Conservation (phyloP, 2,113 vertebrate species). For the Oenanthe oenanthe region DNA sequence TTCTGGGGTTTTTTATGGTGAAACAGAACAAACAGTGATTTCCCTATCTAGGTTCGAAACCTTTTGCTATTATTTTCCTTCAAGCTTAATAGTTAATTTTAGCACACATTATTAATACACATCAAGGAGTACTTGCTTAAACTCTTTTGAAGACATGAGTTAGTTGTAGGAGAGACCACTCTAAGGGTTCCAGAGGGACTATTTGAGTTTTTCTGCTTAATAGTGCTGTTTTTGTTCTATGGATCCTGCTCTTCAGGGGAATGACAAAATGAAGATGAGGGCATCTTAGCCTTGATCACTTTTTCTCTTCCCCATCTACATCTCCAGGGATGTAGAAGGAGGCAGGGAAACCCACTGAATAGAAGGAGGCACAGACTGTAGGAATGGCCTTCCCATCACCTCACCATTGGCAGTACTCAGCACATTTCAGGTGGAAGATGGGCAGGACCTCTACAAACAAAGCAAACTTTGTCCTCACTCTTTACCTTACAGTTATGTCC, state of each 20-base stretch:
- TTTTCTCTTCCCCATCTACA: neutral
- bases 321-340: neutral
- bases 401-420: neutral
- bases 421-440: neutral
- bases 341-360: neutral
- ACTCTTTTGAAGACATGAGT: neutral
- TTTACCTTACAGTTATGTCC: neutral
- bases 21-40: neutral
- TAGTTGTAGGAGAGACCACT: neutral
- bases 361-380: neutral
- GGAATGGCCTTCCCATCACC: neutral
- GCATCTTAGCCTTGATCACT: neutral
- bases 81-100: neutral
- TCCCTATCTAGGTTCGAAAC: neutral
- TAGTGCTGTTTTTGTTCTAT: neutral
- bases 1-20: fast-evolving
- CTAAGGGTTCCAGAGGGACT: neutral
- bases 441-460: neutral
- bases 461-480: neutral
- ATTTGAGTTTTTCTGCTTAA: neutral
- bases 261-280: neutral
- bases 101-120: neutral
- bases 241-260: neutral
- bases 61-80: neutral
- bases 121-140: neutral